These are phyloP conservation scores for Scaptomyza reducta DNA, from an alignment of 2,888 invertebrate genomes.

Conservation along the genomic window DNA sequence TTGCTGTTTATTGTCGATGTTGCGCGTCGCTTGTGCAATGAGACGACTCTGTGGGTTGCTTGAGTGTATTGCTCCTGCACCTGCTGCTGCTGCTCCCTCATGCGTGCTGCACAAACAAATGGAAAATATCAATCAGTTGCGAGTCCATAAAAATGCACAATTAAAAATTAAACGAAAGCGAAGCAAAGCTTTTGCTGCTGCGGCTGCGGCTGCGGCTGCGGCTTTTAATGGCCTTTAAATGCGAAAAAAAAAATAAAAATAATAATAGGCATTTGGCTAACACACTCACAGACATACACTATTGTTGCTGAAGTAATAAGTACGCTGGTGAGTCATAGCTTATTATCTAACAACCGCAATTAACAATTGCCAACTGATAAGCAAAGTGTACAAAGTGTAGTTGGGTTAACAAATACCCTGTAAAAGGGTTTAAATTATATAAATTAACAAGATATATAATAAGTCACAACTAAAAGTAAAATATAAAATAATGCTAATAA, in stretches of 20 bases:
- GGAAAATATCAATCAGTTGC: background rate
- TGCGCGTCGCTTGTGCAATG: constrained; percentile 56
- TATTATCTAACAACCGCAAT: constrained; percentile 4
- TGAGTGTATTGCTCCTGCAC: constrained; percentile 10
- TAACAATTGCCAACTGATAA: constrained; percentile 5
- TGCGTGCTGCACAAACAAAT: constrained; percentile 26
- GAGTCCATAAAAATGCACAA: constrained; percentile 3
- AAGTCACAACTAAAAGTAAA: no score
- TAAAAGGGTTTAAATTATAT: background rate
- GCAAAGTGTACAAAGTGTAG: background rate
- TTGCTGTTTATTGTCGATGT: constrained; percentile 81
- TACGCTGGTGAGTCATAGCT: constrained; percentile 11
- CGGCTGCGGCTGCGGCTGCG: background rate
- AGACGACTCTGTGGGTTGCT: constrained; percentile 30
- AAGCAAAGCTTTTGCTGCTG: constrained; percentile 10
- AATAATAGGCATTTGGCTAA: background rate
- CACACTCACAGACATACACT: background rate
- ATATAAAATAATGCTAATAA: no score
- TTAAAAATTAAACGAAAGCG: constrained; percentile 4
- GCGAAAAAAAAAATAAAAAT: background rate
- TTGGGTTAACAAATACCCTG: background rate
- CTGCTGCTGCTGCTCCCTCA: constrained; percentile 25
- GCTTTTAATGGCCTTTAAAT: constrained; percentile 19
- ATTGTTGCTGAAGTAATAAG: background rate
- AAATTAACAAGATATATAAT: no score